Evolutionary conservation across 2,888 invertebrate genomes (phyloP).

Genomic region (Therioaphis trifolii): DNA sequence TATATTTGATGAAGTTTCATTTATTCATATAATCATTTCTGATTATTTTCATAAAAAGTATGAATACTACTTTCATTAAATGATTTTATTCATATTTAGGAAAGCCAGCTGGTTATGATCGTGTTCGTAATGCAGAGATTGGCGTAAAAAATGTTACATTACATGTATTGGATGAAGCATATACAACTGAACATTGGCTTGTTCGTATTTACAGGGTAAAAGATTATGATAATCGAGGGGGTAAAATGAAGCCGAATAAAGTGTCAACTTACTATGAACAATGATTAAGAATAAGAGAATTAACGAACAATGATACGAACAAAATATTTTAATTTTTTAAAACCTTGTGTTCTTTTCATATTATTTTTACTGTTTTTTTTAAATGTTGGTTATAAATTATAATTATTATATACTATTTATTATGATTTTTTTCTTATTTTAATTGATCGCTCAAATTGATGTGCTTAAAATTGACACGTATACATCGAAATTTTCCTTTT

Average conservation of each 20-base stretch:
- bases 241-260: conserved; percentile 61
- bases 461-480: conserved; percentile 23
- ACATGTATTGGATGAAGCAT: conserved; percentile 98
- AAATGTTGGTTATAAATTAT: conserved; percentile 42
- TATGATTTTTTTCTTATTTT: background rate
- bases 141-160: conserved; percentile 98
- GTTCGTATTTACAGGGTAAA: conserved; percentile 98
- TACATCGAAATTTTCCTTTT: conserved; percentile 10
- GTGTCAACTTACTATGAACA: conserved; percentile 50
- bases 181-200: conserved; percentile 99
- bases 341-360: conserved; percentile 20
- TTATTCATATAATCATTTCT: conserved; percentile 22
- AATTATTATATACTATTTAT: conserved; percentile 24
- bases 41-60: too few species aligned
- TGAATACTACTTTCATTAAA: too few species aligned
- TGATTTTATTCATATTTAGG: conserved; percentile 71
- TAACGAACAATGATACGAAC: conserved; percentile 36
- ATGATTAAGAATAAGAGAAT: background rate
- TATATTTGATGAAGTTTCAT: background rate
- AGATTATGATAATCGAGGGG: conserved; percentile 87
- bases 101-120: conserved; percentile 95
- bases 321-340: conserved; percentile 44
- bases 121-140: conserved; percentile 96
- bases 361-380: conserved; percentile 17
- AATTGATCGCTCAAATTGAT: conserved; percentile 27